Conservation (phyloP, 2,888 invertebrate species). For the Seira ritae region DNA sequence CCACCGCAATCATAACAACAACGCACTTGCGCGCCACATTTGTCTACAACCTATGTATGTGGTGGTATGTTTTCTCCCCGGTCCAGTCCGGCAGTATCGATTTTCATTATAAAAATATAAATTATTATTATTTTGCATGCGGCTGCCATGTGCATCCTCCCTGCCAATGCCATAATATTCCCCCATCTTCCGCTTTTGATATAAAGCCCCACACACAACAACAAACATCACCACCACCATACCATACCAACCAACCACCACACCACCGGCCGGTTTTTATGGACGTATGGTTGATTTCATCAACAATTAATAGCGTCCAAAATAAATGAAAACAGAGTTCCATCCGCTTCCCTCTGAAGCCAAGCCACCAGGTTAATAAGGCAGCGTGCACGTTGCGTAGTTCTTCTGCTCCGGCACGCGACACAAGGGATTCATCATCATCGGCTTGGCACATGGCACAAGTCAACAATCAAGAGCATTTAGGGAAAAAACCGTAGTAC, state of each 20-base stretch:
- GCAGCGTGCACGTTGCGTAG: conserved; percentile 19
- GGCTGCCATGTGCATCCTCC: conserved; percentile 43
- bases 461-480: conserved; percentile 24
- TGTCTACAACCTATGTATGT: background rate
- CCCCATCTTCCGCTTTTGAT: too few relatives aligned
- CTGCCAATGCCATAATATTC: too few relatives aligned
- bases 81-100: background rate
- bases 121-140: conserved; percentile 5
- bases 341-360: background rate
- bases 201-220: conserved; percentile 25
- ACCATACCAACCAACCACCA: background rate
- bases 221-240: background rate
- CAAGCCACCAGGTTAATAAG: conserved; percentile 46
- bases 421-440: conserved; percentile 38
- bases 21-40: conserved; percentile 40
- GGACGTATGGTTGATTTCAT: conserved; percentile 17
- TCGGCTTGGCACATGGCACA: conserved; percentile 53
- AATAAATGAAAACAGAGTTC: conserved; percentile 44
- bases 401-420: conserved; percentile 61
- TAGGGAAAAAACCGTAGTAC: background rate
- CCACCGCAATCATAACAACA: conserved; percentile 29
- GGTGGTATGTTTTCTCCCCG: conserved; percentile 11
- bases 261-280: background rate
- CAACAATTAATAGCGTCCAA: conserved; percentile 48
- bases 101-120: conserved; percentile 1